phyloP scores from a whole-genome alignment of 2,113 vertebrate genomes.

The Rhombomys opimus region DNA sequence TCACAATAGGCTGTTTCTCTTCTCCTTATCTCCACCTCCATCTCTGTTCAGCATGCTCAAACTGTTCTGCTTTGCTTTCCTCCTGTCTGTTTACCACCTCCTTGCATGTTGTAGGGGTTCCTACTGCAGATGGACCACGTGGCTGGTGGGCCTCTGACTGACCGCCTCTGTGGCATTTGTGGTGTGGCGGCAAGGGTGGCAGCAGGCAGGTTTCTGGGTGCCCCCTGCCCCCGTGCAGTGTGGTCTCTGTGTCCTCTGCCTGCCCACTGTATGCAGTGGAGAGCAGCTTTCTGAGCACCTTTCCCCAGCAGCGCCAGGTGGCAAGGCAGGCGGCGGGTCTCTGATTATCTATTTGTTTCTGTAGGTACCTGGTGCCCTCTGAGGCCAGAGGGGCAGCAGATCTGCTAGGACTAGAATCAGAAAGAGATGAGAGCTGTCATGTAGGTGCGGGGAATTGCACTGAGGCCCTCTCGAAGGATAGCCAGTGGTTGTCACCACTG shows the following conservation, averaged over 20 bases:
- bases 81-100: neutral
- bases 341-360: neutral
- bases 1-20: neutral
- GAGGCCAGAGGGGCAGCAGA: neutral
- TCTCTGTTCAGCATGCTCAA: neutral
- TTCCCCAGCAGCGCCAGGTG: neutral
- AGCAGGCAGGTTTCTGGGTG: neutral
- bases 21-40: neutral
- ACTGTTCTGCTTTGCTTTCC: neutral
- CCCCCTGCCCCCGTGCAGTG: neutral
- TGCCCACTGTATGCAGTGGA: neutral
- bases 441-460: neutral
- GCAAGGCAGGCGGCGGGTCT: neutral
- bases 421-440: neutral
- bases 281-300: neutral
- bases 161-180: neutral
- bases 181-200: neutral
- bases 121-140: neutral
- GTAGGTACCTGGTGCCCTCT: neutral
- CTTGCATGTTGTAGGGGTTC: neutral
- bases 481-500: neutral
- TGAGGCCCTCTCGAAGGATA: neutral
- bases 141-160: neutral
- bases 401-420: neutral
- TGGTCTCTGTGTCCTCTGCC: neutral